These are phyloP conservation scores for Orthosia gracilis DNA, from an alignment of 2,888 invertebrate species.

Conservation along the genomic window DNA sequence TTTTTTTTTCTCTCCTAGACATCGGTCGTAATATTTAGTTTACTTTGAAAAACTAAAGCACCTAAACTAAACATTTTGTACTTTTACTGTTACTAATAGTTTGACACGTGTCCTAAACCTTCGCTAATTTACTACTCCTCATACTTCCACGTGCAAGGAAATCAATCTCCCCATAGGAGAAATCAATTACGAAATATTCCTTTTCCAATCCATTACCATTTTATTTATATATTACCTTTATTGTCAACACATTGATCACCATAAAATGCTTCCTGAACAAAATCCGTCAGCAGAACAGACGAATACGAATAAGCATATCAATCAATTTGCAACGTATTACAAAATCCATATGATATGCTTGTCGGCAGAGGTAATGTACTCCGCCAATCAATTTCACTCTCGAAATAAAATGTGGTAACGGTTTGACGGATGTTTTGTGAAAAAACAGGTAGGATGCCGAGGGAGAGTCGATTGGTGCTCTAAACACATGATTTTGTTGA, in stretches of 20 bases:
- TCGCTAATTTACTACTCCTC: neutral
- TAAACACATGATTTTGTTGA: slow-evolving; percentile 7
- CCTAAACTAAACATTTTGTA: too few relatives aligned
- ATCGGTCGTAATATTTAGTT: too few relatives aligned
- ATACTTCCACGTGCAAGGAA: too few relatives aligned
- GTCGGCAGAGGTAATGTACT: slow-evolving; percentile 40
- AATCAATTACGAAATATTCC: neutral
- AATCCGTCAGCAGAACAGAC: slow-evolving; percentile 10
- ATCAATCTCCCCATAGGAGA: neutral
- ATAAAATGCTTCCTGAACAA: slow-evolving; percentile 10
- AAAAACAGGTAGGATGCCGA: neutral
- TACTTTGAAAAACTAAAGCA: too few relatives aligned
- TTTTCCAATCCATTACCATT: neutral
- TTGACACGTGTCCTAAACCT: neutral
- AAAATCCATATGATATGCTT: slow-evolving; percentile 19
- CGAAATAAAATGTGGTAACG: slow-evolving; percentile 5
- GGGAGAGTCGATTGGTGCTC: neutral
- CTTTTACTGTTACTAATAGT: too few relatives aligned
- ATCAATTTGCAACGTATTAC: slow-evolving; percentile 41
- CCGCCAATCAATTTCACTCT: slow-evolving; percentile 31
- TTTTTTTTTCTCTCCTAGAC: too few relatives aligned
- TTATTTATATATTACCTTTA: neutral
- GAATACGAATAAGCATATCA: slow-evolving; percentile 26
- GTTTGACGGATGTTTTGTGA: slow-evolving; percentile 5
- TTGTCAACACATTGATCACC: slow-evolving; percentile 11